These are phyloP conservation scores for Ammospiza nelsoni DNA, from an alignment of 2,113 vertebrate species.

Conservation along the genomic window DNA sequence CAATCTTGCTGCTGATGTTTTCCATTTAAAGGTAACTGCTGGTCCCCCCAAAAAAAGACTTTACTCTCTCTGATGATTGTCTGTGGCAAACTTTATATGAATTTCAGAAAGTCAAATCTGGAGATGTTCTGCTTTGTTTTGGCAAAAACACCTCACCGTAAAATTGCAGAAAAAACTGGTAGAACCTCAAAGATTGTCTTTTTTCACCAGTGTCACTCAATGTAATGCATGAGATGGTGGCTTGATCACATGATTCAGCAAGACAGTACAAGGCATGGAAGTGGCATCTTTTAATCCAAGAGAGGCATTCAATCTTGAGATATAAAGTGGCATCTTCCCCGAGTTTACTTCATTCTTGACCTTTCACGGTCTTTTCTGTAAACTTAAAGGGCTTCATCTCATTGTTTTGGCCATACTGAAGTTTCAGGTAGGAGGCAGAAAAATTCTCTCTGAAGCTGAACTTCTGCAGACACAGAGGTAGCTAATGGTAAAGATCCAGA, in stretches of 20 bases:
- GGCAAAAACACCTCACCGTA: not conserved
- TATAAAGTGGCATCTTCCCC: not conserved
- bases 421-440: not conserved
- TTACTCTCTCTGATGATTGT: not conserved
- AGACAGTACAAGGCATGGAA: not conserved
- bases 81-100: accelerated
- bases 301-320: not conserved
- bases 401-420: accelerated
- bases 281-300: not conserved
- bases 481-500: not conserved
- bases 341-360: not conserved
- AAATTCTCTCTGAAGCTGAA: not conserved
- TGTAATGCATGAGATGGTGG: not conserved
- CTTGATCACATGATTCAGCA: not conserved
- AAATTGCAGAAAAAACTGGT: not conserved
- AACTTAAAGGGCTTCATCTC: not conserved
- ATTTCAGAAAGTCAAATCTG: not conserved
- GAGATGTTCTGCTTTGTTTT: not conserved
- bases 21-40: not conserved
- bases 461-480: not conserved
- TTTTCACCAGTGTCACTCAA: not conserved
- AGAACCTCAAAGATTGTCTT: not conserved
- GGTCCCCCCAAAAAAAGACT: not conserved
- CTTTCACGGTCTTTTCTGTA: not conserved
- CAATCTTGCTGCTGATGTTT: not conserved